Evolutionary conservation across 1,140 invertebrate species (phyloP).

Genomic region (Zaprionus kolodkinae): DNA sequence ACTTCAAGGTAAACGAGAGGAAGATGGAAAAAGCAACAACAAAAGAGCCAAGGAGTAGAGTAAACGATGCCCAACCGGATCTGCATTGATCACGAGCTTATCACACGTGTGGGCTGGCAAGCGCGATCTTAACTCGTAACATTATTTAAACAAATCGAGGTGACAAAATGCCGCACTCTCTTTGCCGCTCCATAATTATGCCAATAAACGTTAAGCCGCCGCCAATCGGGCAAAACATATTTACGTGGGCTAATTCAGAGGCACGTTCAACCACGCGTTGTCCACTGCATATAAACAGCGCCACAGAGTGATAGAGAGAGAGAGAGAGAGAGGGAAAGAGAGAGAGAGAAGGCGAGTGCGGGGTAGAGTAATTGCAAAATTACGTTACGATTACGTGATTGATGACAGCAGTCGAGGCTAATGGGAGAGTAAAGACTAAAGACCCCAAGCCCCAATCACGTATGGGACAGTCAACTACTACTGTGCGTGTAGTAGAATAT

Average conservation of each 20-base stretch:
- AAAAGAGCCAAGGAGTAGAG: background rate
- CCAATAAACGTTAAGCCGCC: slow-evolving; percentile 56
- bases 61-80: slow-evolving; percentile 42
- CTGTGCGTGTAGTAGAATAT: background rate
- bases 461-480: background rate
- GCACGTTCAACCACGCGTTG: slow-evolving; percentile 61
- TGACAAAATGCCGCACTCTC: slow-evolving; percentile 62
- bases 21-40: background rate
- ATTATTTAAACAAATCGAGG: slow-evolving; percentile 40
- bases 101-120: slow-evolving; percentile 16
- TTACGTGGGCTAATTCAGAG: slow-evolving; percentile 59
- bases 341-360: slow-evolving; percentile 13
- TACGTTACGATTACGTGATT: slow-evolving; percentile 49
- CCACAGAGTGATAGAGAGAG: background rate
- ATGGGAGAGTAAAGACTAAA: slow-evolving; percentile 34
- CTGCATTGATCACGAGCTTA: background rate
- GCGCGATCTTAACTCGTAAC: slow-evolving; percentile 29
- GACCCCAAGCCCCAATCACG: slow-evolving; percentile 7
- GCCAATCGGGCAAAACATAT: slow-evolving; percentile 19
- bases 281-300: slow-evolving; percentile 53
- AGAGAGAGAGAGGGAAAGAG: slow-evolving; percentile 10
- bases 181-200: slow-evolving; percentile 58
- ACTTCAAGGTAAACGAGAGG: slow-evolving; percentile 38
- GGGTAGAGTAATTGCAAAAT: slow-evolving; percentile 47
- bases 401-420: slow-evolving; percentile 43